Evolutionary conservation across 2,113 vertebrate genomes (phyloP), one percentile per base, ranked within the genome.

Genomic region (Plecotus auritus): DNA sequence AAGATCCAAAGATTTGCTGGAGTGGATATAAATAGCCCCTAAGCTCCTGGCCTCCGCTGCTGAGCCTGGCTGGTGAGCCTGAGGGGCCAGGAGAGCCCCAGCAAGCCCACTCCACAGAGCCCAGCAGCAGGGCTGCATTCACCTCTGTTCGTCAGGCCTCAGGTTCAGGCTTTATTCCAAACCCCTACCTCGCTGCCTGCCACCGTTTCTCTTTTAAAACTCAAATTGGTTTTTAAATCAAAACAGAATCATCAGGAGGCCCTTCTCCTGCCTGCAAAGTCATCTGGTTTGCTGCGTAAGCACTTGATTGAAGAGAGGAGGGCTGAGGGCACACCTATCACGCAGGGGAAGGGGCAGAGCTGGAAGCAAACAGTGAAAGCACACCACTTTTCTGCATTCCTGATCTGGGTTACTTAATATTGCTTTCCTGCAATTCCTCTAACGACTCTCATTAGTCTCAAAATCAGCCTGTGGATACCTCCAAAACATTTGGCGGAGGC

Each of bases 1-100:
- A 9, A 97, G 96, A 95, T 94, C 93, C 93, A 91, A 95, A 93
- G 94, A 92, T 90, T 94, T 94, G 94, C 74, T 56, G 73, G 88
- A 70, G 83, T 77, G 73, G 70, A 93, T 95, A 96, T 91, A 97
- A 95, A 97, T 93, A 97, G 94, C 89, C 83, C 32, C 61, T 64
- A 64, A 64, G 61, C 61, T 64, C 61, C 61, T 0, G 9, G 73
- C 61, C 80, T 23, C 2, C 12, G 32, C 56, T 76, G 67, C 77
- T 40, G 73, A 88, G 91, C 88, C 1, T 7, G 4, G 85, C 1
- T 0, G 30, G 0, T 7, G 16, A 8, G 30, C 22, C 49, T 0
- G 12, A 12, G 5, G 2, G 64, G 74, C n/a, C 18, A 9, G 11
- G 37, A 59, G 42, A 13, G 35, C 73, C 40, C 40, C 30, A 17